A percentile compares a stretch with the other conserved stretches of the same genome.
Conservation (phyloP, 1,140 invertebrate genomes). For the Notospermus geniculatus region DNA sequence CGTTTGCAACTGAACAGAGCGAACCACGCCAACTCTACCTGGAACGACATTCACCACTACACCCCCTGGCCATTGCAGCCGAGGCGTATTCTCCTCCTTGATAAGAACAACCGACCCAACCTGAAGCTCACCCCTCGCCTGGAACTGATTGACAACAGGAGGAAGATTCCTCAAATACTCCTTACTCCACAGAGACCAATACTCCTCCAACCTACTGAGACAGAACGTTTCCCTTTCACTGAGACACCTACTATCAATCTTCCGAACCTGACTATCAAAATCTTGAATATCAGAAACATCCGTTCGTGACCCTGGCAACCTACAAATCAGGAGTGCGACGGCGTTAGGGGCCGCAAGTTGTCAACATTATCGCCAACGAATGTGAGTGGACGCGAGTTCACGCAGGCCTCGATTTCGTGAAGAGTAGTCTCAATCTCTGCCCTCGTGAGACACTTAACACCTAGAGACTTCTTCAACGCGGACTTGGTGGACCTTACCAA, state of each 20-base stretch:
- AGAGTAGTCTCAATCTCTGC: not conserved
- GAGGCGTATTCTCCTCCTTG: not conserved
- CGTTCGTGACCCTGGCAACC: not conserved
- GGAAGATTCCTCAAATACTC: not conserved
- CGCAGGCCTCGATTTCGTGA: not conserved
- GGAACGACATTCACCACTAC: not conserved
- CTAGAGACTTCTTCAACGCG: not conserved
- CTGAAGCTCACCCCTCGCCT: not conserved
- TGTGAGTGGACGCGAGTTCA: not conserved
- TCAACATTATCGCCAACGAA: constrained; percentile 1
- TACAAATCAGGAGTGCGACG: not conserved
- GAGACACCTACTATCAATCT: too few relatives aligned
- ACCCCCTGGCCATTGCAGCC: constrained; percentile 1
- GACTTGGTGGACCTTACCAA: not conserved
- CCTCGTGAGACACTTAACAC: not conserved
- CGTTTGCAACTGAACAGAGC: not conserved
- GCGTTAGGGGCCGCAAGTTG: not conserved
- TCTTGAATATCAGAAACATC: not conserved
- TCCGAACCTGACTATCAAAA: too few relatives aligned
- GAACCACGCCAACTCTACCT: not conserved
- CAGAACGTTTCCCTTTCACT: not conserved
- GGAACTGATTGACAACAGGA: too few relatives aligned
- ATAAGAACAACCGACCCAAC: not conserved
- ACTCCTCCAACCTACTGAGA: not conserved
- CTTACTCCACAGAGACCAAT: not conserved